These are phyloP conservation scores for Pelvicachromis taeniatus DNA, from an alignment of 2,113 vertebrate genomes.

Conservation along the genomic window DNA sequence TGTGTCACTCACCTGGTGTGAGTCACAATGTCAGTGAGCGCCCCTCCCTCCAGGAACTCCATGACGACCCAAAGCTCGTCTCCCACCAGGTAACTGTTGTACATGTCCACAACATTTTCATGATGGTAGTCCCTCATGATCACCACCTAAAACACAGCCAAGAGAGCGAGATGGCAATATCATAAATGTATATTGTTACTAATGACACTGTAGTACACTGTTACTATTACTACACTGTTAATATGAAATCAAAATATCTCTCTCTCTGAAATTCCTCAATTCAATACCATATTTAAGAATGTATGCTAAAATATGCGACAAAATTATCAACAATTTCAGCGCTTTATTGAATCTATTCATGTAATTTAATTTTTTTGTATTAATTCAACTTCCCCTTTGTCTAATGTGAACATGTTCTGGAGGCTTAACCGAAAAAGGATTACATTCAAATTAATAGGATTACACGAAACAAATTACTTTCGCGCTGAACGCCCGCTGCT, in stretches of 20 bases:
- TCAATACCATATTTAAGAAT: not conserved
- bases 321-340: not conserved
- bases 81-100: conserved; percentile 95
- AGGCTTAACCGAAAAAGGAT: conserved; percentile 54
- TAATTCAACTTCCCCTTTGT: conserved; percentile 11
- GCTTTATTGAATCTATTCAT: not conserved
- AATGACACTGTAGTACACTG: not conserved
- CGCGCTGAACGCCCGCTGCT: conserved; percentile 37
- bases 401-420: conserved; percentile 25
- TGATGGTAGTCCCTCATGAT: conserved; percentile 99
- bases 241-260: not conserved
- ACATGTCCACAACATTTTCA: conserved; percentile 99
- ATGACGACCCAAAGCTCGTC: conserved; percentile 99
- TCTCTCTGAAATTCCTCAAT: not conserved
- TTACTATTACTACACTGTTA: not conserved
- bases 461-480: conserved; percentile 54
- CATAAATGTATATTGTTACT: not conserved
- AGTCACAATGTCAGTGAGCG: conserved; percentile 96
- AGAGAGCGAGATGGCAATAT: not conserved
- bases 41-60: conserved; percentile 98
- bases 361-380: not conserved
- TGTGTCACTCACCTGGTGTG: conserved; percentile 89
- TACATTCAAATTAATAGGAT: conserved; percentile 57
- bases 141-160: conserved; percentile 80
- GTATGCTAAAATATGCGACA: not conserved